Evolutionary conservation across 2,888 invertebrate genomes (phyloP).

Genomic region (Anthophora plumipes): DNA sequence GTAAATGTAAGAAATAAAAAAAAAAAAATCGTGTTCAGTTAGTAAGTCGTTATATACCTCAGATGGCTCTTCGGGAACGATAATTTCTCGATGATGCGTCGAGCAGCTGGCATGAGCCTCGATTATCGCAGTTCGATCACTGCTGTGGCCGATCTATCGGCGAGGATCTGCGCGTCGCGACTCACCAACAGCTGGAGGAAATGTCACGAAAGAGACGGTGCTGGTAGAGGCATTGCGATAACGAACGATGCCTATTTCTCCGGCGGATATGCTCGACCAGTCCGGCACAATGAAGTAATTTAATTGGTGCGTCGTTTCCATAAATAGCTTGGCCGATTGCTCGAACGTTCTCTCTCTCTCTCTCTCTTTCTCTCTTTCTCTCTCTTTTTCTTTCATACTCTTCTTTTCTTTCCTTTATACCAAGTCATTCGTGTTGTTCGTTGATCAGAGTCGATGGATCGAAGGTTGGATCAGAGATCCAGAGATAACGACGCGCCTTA

Average conservation of each 20-base stretch:
- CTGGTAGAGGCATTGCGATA: conserved; percentile 36
- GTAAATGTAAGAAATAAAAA: background rate
- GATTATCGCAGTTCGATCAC: conserved; percentile 65
- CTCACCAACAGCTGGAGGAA: conserved; percentile 70
- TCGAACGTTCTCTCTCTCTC: background rate
- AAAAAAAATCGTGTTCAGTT: background rate
- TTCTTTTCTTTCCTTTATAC: background rate
- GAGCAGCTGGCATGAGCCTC: conserved; percentile 52
- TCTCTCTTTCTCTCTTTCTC: background rate
- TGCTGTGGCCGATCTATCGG: conserved; percentile 42
- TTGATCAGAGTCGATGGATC: conserved; percentile 4
- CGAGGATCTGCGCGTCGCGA: conserved; percentile 45
- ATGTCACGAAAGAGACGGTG: conserved; percentile 58
- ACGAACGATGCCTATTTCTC: conserved; percentile 53
- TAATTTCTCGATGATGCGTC: conserved; percentile 47
- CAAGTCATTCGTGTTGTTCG: background rate
- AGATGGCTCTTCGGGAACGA: conserved; percentile 28
- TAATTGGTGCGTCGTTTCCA: conserved; percentile 64
- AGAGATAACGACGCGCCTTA: conserved; percentile 19
- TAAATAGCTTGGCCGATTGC: conserved; percentile 59
- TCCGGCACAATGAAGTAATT: conserved; percentile 55
- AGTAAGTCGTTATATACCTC: conserved; percentile 28
- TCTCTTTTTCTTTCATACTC: background rate
- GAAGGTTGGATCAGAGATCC: conserved; percentile 33
- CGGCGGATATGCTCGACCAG: conserved; percentile 48